Evolutionary conservation across 2,113 vertebrate genomes (phyloP).

Genomic region (Glaucomys volans): DNA sequence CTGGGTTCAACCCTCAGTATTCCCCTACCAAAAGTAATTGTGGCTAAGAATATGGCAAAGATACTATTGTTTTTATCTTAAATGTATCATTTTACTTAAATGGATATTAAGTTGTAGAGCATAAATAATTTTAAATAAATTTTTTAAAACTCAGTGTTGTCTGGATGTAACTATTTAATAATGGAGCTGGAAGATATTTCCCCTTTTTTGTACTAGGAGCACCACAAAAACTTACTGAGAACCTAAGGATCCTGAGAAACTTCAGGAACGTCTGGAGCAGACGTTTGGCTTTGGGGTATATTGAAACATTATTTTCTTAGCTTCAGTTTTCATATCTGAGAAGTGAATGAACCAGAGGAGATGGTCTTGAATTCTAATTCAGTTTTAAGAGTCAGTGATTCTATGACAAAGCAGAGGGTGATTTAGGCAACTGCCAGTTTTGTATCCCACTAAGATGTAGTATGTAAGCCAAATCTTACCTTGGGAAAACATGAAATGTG

Average conservation of each 20-base stretch:
- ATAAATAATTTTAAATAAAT: neutral
- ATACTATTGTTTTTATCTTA: neutral
- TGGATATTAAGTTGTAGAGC: neutral
- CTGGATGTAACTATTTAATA: neutral
- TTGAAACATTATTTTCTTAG: neutral
- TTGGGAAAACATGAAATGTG: neutral
- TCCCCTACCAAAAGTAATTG: neutral
- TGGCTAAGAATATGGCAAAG: neutral
- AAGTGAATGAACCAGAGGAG: neutral
- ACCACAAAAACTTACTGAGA: neutral
- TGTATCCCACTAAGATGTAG: neutral
- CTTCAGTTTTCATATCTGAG: neutral
- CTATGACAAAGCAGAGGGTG: neutral
- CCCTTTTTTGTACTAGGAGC: slow-evolving; percentile 9
- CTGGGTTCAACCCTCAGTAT: too few species aligned
- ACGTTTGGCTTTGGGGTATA: neutral
- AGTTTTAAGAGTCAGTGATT: neutral
- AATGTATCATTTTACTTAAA: neutral
- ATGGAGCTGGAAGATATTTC: neutral
- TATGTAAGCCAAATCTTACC: neutral
- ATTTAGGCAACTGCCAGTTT: neutral
- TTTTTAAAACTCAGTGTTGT: neutral
- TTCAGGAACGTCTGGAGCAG: neutral
- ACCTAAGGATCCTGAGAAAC: neutral
- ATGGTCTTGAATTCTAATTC: neutral